Percentiles rank a stretch among this genome's conserved stretches.
phyloP scores from a whole-genome alignment of 2,797 vertebrate genomes.

The Hypotaenidia okinawae region DNA sequence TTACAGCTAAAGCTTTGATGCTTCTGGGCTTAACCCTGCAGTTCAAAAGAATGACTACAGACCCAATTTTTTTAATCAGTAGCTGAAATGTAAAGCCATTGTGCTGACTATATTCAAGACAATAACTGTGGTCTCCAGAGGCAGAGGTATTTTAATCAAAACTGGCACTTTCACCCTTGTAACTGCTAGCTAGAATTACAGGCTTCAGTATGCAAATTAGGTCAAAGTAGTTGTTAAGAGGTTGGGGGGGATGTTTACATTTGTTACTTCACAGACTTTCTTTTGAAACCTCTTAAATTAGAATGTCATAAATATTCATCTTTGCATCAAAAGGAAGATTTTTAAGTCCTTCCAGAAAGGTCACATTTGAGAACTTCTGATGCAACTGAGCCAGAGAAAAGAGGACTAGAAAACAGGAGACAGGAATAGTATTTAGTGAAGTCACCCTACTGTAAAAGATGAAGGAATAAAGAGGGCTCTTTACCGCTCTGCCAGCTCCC shows the following conservation, averaged over 20 bases:
- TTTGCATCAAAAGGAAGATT: not conserved
- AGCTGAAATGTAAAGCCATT: not conserved
- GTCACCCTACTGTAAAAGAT: not conserved
- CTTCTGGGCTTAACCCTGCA: not conserved
- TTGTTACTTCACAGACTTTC: not conserved
- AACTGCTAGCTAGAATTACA: not conserved
- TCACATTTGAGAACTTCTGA: not conserved
- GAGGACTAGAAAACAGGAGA: not conserved
- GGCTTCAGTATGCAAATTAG: not conserved
- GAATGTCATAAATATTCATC: not conserved
- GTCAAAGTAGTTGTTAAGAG: not conserved
- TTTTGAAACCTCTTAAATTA: not conserved
- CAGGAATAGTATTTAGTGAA: not conserved
- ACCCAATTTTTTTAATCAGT: not conserved
- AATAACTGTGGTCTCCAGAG: not conserved
- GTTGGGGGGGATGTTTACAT: not conserved
- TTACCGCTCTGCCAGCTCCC: constrained; percentile 96
- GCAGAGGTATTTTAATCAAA: not conserved
- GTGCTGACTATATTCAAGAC: not conserved
- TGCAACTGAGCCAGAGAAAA: not conserved
- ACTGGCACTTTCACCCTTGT: not conserved
- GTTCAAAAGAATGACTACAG: not conserved
- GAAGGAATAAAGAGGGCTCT: not conserved
- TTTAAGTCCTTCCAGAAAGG: not conserved
- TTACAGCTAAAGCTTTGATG: not conserved